Base-by-base conservation (phyloP, 2,888 invertebrate species). In the Ichneumon xanthorius region DNA sequence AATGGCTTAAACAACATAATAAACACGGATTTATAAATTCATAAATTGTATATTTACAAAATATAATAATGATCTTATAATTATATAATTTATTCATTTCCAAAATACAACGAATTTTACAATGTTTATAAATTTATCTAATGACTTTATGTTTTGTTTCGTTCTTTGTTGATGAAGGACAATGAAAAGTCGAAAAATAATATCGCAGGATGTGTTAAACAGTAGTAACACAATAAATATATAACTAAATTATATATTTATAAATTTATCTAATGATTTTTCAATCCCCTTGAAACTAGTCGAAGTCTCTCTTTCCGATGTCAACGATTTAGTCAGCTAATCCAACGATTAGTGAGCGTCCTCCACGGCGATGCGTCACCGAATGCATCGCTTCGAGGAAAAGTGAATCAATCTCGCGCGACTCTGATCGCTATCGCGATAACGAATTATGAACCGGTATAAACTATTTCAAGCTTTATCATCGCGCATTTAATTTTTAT, bases 261-360 rank as follows among this genome's bases (percentile, higher is more conserved):
- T 45, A 3, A 45, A 14, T 48, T 16, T 4, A 4, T 48, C 45
- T 48, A 4, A 48, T 48, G 14, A 48, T 33, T 53, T 71, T 71
- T 71, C 33, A 71, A 72, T 37, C 16, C 3, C 19, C 30, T 26
- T 58, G 22, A 48, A n/a, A 14, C 22, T 9, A 3, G n/a, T 61
- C 16, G n/a, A 63, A 61, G 48, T 75, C 45, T 75, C 73, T 63
- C 61, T 75, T 63, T 63, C 33, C 48, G 63, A 63, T 4, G 48
- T 14, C 11, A 6, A 48, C 61, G n/a, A 30, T 75, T 40, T 16
- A 11, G 58, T 58, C 26, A 26, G 58, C 11, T 61, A 45, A 73
- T 19, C 45, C 40, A 16, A 14, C 14, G 2, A 22, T 68, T 22
- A 58, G 68, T n/a, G 70, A 16, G 11, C 14, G 55, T 30, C 63